phyloP scores from a whole-genome alignment of 1,140 invertebrate genomes.

The Ptiloglossa arizonensis region DNA sequence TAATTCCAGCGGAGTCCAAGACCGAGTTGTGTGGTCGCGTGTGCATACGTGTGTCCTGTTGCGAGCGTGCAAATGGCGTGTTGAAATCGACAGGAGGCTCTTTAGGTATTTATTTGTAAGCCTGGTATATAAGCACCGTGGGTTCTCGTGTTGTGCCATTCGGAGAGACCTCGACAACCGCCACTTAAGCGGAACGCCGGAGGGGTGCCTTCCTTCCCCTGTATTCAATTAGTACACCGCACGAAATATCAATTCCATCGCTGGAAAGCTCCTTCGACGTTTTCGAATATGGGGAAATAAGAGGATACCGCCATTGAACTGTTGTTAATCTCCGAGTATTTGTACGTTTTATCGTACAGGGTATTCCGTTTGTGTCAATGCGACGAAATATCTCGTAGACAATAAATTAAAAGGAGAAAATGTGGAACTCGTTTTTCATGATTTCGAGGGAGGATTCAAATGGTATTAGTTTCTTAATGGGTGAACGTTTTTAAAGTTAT shows the following conservation, averaged over 20 bases:
- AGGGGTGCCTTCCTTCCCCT: conserved; percentile 57
- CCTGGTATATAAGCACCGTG: conserved; percentile 47
- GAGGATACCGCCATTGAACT: conserved; percentile 31
- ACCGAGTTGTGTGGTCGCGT: neutral
- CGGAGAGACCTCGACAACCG: conserved; percentile 61
- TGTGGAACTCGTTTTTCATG: no score
- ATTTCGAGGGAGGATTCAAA: no score
- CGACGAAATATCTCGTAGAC: no score
- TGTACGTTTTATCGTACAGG: neutral
- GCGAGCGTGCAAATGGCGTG: conserved; percentile 38
- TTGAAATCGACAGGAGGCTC: conserved; percentile 53
- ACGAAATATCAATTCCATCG: conserved; percentile 67
- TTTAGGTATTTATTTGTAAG: conserved; percentile 62
- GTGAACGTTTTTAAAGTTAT: no score
- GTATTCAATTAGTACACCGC: conserved; percentile 63
- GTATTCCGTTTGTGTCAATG: no score
- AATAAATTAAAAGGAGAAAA: no score
- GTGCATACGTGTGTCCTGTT: neutral
- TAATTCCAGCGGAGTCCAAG: neutral
- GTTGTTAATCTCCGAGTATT: conserved; percentile 25
- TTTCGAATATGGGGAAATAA: conserved; percentile 36
- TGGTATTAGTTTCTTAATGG: no score
- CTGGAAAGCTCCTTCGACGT: conserved; percentile 53
- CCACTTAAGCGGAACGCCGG: conserved; percentile 61
- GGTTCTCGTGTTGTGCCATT: conserved; percentile 60